Conservation (phyloP, 2,797 vertebrate genomes). For the Triplophysa bombifrons region DNA sequence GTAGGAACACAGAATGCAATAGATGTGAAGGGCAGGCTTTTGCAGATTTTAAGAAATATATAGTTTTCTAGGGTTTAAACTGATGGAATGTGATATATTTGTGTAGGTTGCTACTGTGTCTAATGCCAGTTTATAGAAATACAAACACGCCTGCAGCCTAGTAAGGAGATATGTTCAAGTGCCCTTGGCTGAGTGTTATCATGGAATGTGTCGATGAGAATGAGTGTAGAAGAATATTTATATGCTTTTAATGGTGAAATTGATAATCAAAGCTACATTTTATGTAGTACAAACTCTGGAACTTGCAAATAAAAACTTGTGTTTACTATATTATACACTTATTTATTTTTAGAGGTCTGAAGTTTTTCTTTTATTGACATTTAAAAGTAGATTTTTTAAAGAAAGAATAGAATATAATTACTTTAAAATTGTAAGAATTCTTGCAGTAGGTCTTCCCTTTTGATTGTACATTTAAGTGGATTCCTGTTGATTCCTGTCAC, state of each 20-base stretch:
- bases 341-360: slow-evolving; percentile 36
- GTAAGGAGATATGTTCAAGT: slow-evolving; percentile 52
- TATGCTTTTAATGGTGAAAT: slow-evolving; percentile 51
- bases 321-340: slow-evolving; percentile 34
- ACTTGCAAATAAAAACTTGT: slow-evolving; percentile 48
- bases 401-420: slow-evolving; percentile 14
- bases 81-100: slow-evolving; percentile 20
- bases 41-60: slow-evolving; percentile 38
- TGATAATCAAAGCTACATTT: slow-evolving; percentile 51
- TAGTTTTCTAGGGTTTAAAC: slow-evolving; percentile 36
- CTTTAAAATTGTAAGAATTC: slow-evolving; percentile 27
- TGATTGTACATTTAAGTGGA: slow-evolving; percentile 10
- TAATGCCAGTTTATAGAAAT: slow-evolving; percentile 26
- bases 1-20: slow-evolving; percentile 56
- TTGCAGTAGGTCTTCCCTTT: slow-evolving; percentile 12
- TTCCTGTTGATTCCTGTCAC: not conserved
- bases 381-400: slow-evolving; percentile 11
- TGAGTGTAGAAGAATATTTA: slow-evolving; percentile 46
- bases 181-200: slow-evolving; percentile 57
- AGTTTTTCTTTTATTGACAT: slow-evolving; percentile 17
- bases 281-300: slow-evolving; percentile 51
- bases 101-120: slow-evolving; percentile 33
- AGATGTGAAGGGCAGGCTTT: slow-evolving; percentile 51
- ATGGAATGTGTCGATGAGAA: slow-evolving; percentile 43
- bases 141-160: slow-evolving; percentile 39